Percentiles rank a stretch among this genome's conserved stretches.
Conservation (phyloP, 2,888 invertebrate genomes). For the Scaptomyza flava region DNA sequence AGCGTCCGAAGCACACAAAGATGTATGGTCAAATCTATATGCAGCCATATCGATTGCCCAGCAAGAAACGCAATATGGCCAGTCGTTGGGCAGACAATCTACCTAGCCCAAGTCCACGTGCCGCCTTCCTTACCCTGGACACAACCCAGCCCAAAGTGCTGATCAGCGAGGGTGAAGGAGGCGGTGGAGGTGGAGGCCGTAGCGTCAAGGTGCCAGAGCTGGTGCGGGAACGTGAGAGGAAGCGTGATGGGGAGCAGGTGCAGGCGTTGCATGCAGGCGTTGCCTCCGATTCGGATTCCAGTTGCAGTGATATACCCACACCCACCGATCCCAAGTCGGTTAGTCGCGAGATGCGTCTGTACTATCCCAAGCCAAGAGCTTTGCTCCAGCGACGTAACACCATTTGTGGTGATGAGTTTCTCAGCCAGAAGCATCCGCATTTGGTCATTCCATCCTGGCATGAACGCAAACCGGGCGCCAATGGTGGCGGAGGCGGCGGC, state of each 20-base stretch:
- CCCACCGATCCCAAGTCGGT: conserved; percentile 84
- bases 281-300: conserved; percentile 85
- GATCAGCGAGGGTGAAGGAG: conserved; percentile 4
- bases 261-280: conserved; percentile 14
- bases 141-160: conserved; percentile 36
- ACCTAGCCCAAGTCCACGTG: conserved; percentile 88
- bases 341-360: conserved; percentile 86
- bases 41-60: conserved; percentile 90
- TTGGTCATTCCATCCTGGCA: conserved; percentile 88
- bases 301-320: conserved; percentile 86
- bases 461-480: conserved; percentile 87
- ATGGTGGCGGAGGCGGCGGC: conserved; percentile 7
- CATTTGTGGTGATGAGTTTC: conserved; percentile 92
- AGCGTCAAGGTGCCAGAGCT: conserved; percentile 10
- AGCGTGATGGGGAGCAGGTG: conserved; percentile 18
- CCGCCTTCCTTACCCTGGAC: conserved; percentile 86
- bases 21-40: conserved; percentile 89
- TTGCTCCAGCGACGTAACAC: conserved; percentile 93
- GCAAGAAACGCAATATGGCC: conserved; percentile 87
- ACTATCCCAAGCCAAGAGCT: conserved; percentile 90
- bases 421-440: conserved; percentile 79
- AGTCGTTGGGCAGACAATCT: conserved; percentile 89
- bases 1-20: conserved; percentile 92
- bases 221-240: conserved; percentile 3
- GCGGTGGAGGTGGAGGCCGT: neutral